phyloP scores from a whole-genome alignment of 2,888 invertebrate species.

The Eupithecia exiguata region DNA sequence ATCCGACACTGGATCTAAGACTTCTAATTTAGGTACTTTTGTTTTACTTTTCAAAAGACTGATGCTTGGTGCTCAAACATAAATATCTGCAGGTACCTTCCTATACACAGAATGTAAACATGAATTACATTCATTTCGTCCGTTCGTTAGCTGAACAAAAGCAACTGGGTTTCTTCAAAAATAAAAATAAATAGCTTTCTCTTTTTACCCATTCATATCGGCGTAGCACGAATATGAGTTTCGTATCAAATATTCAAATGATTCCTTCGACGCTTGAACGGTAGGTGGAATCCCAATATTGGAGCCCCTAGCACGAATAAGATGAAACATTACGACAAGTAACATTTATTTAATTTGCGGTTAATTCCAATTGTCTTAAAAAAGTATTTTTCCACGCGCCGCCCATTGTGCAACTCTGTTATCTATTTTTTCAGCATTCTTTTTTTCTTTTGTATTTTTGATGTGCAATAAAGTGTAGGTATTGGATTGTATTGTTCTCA shows the following conservation, averaged over 20 bases:
- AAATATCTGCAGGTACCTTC: too few relatives aligned
- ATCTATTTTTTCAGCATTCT: too few relatives aligned
- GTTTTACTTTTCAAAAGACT: background rate
- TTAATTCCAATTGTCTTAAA: too few relatives aligned
- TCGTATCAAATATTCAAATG: constrained; percentile 26
- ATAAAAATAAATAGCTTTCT: constrained; percentile 13
- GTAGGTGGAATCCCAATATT: constrained; percentile 19
- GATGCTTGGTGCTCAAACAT: background rate
- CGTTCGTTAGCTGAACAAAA: constrained; percentile 16
- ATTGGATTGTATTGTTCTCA: too few relatives aligned
- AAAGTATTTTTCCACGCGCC: background rate
- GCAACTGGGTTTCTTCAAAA: background rate
- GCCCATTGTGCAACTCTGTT: too few relatives aligned
- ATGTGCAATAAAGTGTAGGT: too few relatives aligned
- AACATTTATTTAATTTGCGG: too few relatives aligned
- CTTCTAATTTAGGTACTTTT: too few relatives aligned
- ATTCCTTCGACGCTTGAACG: constrained; percentile 16
- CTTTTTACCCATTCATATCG: constrained; percentile 13
- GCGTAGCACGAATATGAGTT: constrained; percentile 14
- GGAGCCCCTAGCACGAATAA: background rate
- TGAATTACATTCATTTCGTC: constrained; percentile 3
- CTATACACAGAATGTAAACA: too few relatives aligned
- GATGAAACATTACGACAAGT: background rate
- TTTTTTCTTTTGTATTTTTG: too few relatives aligned
- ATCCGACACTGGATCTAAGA: too few relatives aligned